Conservation (phyloP, 2,113 vertebrate genomes). For the Lampris megalopsis region DNA sequence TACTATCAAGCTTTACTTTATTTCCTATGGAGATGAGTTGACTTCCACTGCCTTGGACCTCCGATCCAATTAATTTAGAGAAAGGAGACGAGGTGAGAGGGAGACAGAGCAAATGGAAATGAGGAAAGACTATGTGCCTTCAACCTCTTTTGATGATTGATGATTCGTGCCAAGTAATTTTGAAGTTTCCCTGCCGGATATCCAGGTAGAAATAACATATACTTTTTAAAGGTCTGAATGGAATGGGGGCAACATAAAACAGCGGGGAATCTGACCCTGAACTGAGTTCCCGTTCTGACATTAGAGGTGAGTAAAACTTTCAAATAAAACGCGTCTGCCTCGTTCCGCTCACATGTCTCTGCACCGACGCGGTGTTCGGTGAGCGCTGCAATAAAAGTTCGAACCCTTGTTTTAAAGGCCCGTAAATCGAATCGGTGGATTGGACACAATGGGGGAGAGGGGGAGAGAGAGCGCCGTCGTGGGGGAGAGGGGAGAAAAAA, state of each 20-base stretch:
- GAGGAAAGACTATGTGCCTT: neutral
- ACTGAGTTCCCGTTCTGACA: constrained; percentile 48
- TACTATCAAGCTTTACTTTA: neutral
- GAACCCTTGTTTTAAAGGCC: constrained; percentile 70
- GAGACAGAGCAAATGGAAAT: neutral
- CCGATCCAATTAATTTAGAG: constrained; percentile 22
- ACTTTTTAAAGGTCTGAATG: constrained; percentile 19
- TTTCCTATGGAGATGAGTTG: constrained; percentile 22
- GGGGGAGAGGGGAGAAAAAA: constrained; percentile 23
- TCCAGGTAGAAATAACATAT: constrained; percentile 19
- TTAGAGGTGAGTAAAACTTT: constrained; percentile 66
- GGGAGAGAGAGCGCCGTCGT: constrained; percentile 50
- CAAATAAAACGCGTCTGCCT: constrained; percentile 70
- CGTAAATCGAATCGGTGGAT: constrained; percentile 77
- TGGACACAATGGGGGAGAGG: constrained; percentile 71
- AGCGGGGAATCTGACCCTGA: constrained; percentile 15
- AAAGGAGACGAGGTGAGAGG: neutral
- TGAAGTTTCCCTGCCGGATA: constrained; percentile 13
- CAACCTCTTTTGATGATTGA: constrained; percentile 6
- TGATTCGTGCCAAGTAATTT: constrained; percentile 21
- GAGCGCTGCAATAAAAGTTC: constrained; percentile 73
- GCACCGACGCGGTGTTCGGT: constrained; percentile 52
- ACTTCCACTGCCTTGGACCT: neutral
- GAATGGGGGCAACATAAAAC: constrained; percentile 42
- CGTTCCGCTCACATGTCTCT: constrained; percentile 70